Evolutionary conservation across 2,888 invertebrate genomes (phyloP).

Genomic region (Sminthurinus aureus): DNA sequence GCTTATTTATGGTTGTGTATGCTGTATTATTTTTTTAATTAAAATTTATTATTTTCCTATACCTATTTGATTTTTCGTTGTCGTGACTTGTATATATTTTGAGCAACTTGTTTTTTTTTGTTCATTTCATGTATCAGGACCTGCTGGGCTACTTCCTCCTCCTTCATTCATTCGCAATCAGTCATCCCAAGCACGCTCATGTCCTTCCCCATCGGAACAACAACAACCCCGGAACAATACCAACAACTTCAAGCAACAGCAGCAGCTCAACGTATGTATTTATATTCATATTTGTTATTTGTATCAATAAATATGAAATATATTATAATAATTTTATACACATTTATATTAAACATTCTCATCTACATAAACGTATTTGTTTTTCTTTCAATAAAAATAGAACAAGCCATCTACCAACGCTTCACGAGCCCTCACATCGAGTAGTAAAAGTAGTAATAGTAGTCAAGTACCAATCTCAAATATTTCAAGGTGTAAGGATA

Average conservation of each 20-base stretch:
- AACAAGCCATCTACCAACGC: conserved; percentile 63
- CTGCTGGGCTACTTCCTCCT: conserved; percentile 60
- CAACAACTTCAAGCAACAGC: conserved; percentile 60
- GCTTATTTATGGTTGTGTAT: background rate
- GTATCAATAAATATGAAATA: background rate
- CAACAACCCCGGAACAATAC: conserved; percentile 61
- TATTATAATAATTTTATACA: background rate
- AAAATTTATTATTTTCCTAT: no score
- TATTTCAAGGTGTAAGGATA: conserved; percentile 7
- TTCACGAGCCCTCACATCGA: conserved; percentile 61
- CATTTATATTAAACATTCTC: background rate
- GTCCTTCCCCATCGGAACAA: conserved; percentile 56
- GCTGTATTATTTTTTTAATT: no score
- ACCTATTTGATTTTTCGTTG: background rate
- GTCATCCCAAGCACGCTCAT: conserved; percentile 60
- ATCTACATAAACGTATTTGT: background rate
- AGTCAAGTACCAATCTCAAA: conserved; percentile 14
- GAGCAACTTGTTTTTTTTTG: conserved; percentile 55
- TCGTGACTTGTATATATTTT: conserved; percentile 38
- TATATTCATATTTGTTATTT: background rate
- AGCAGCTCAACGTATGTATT: conserved; percentile 13
- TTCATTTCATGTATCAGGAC: conserved; percentile 57
- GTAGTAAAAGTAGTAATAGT: background rate
- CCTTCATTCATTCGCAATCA: conserved; percentile 54
- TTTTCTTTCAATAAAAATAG: background rate